Percentiles rank a stretch among this genome's conserved stretches.
phyloP scores from a whole-genome alignment of 2,888 invertebrate genomes.

The Drosophila eohydei region DNA sequence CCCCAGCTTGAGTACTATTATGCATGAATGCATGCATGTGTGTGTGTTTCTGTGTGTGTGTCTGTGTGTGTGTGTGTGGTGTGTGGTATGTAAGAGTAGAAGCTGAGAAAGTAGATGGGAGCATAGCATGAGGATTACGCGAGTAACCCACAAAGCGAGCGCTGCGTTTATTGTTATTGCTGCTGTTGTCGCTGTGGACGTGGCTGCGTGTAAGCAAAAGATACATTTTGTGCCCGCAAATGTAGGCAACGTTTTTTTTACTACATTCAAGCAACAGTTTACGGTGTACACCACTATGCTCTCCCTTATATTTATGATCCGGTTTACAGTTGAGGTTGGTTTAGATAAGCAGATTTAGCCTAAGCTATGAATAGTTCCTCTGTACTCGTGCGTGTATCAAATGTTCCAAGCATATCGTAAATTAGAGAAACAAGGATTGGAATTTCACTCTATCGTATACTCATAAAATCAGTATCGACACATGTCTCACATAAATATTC shows the following conservation, averaged over 20 bases:
- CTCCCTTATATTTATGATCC: background rate
- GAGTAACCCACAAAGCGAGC: slow-evolving; percentile 31
- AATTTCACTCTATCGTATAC: background rate
- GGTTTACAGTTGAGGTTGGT: background rate
- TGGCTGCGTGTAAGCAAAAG: slow-evolving; percentile 14
- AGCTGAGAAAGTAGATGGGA: slow-evolving; percentile 1
- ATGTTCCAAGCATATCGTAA: slow-evolving; percentile 1
- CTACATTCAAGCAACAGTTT: slow-evolving; percentile 13
- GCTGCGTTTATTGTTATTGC: slow-evolving; percentile 52
- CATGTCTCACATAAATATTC: background rate
- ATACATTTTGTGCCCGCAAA: slow-evolving; percentile 23
- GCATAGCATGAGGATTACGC: slow-evolving; percentile 38
- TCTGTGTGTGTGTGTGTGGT: background rate
- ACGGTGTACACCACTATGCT: background rate
- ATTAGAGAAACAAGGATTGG: background rate
- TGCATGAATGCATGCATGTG: background rate
- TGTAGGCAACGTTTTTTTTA: slow-evolving; percentile 10
- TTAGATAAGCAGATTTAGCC: background rate
- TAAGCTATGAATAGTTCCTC: slow-evolving; percentile 2
- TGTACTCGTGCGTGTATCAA: background rate
- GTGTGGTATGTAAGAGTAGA: background rate
- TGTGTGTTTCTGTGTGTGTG: background rate
- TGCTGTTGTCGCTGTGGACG: slow-evolving; percentile 16
- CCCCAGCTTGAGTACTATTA: slow-evolving; percentile 12
- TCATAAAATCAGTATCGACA: background rate